Base-by-base conservation (phyloP, 2,888 invertebrate genomes). In the Slavum lentiscoides region DNA sequence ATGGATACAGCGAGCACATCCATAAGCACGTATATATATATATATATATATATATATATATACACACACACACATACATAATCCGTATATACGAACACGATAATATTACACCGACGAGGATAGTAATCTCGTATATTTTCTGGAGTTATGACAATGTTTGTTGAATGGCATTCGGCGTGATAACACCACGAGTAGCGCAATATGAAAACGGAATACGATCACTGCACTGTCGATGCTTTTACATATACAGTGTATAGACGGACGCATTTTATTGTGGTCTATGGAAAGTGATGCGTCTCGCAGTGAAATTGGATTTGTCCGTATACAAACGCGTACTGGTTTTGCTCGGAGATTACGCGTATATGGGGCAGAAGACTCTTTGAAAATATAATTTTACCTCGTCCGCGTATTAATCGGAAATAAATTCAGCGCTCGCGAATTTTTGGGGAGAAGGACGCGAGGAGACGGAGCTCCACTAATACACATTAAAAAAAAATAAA, bases 251-350 rank as follows among this genome's bases (percentile, higher is more conserved):
- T 30, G 30, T 30, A 43, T 62, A 30, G 30, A 30, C 30, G 30
- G 30, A 30, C 30, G 30, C 30, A 30, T 76, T 61, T 59, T 76
- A 64, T 53, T 53, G 75, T 17, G 58, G 55, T 66, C 66, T 37
- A 74, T 55, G 21, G 66, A 74, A 74, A 55, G 64, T 66, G 39
- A 74, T 74, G 55, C 39, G 49, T 2, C 30, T 59, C 30, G 8
- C 49, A 19, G 61, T 23, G 74, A 64, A 74, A 55, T 66, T 66
- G 66, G 74, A 66, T 66, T 74, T 55, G 66, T 39, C 55, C 39
- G 53, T 66, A 66, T 55, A 74, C 39, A 21, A 9, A 9, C 21
- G 11, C 17, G 21, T 74, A 21, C 19, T 7, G 1, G 30, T 30
- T 53, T 64, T 15, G 17, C 74, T 11, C 30, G 30, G 53, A 66